A percentile compares a stretch with the other conserved stretches of the same genome.
These are phyloP conservation scores for Drosophila arawakana DNA, from an alignment of 1,140 invertebrate genomes.

Conservation along the genomic window DNA sequence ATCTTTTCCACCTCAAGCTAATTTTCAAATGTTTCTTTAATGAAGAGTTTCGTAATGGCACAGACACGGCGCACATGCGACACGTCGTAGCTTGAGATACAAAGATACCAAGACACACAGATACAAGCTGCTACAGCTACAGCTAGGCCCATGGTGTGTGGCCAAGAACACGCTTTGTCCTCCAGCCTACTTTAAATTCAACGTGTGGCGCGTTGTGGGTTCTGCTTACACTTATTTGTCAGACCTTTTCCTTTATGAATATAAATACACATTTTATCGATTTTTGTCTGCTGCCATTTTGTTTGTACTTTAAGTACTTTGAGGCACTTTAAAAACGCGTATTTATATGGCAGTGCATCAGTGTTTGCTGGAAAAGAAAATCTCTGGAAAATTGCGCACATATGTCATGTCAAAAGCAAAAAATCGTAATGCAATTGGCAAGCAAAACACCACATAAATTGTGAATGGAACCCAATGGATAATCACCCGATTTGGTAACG, in stretches of 20 bases:
- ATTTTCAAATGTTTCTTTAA: slow-evolving; percentile 11
- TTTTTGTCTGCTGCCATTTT: slow-evolving; percentile 55
- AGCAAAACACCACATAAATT: slow-evolving; percentile 66
- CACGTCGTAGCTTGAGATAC: slow-evolving; percentile 9
- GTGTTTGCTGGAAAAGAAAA: slow-evolving; percentile 49
- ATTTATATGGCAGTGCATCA: slow-evolving; percentile 51
- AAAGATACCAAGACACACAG: neutral
- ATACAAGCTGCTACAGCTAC: slow-evolving; percentile 8
- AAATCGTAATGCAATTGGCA: slow-evolving; percentile 63
- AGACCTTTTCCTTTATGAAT: slow-evolving; percentile 72
- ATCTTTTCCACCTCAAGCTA: neutral
- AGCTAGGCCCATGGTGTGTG: slow-evolving; percentile 17
- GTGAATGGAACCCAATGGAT: slow-evolving; percentile 47
- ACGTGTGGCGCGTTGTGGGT: slow-evolving; percentile 41
- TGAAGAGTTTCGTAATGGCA: slow-evolving; percentile 2
- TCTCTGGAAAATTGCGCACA: slow-evolving; percentile 78
- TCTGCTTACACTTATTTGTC: slow-evolving; percentile 49
- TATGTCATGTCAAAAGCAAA: slow-evolving; percentile 71
- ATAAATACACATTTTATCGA: slow-evolving; percentile 78
- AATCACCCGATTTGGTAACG: slow-evolving; percentile 50
- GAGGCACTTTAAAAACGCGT: slow-evolving; percentile 32
- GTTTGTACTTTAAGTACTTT: slow-evolving; percentile 28
- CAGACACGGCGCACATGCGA: slow-evolving; percentile 28
- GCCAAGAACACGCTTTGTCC: slow-evolving; percentile 24
- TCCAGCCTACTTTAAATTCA: slow-evolving; percentile 78